These are phyloP conservation scores for Cataglyphis albicans DNA, from an alignment of 2,888 invertebrate species.

Conservation along the genomic window DNA sequence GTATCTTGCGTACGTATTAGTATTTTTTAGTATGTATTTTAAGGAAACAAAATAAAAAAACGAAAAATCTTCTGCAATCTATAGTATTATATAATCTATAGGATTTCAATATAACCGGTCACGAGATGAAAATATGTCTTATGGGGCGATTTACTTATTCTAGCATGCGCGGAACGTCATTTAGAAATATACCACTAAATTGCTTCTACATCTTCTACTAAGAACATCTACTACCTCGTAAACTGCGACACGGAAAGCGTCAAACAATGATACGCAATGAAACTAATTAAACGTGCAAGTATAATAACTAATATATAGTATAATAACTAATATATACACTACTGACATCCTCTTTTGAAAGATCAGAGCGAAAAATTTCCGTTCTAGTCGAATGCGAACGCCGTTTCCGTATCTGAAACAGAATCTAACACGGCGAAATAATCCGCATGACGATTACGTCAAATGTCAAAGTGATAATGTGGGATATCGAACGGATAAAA, in stretches of 20 bases:
- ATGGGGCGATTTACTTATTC: background rate
- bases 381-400: background rate
- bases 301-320: background rate
- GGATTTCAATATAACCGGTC: background rate
- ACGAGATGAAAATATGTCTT: background rate
- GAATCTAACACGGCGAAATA: background rate
- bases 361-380: background rate
- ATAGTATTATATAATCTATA: background rate
- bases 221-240: background rate
- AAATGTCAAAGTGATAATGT: background rate
- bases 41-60: background rate
- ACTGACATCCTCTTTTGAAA: background rate
- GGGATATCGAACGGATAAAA: background rate
- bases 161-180: slow-evolving; percentile 1
- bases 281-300: slow-evolving; percentile 19
- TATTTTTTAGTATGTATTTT: no score
- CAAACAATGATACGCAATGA: background rate
- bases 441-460: slow-evolving; percentile 2
- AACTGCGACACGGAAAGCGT: background rate
- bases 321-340: background rate
- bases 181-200: background rate
- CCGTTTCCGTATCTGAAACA: background rate
- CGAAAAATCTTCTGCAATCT: background rate
- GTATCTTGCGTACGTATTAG: no score
- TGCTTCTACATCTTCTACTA: background rate